Evolutionary conservation across 2,113 vertebrate genomes (phyloP).

Genomic region (Sialia sialis): DNA sequence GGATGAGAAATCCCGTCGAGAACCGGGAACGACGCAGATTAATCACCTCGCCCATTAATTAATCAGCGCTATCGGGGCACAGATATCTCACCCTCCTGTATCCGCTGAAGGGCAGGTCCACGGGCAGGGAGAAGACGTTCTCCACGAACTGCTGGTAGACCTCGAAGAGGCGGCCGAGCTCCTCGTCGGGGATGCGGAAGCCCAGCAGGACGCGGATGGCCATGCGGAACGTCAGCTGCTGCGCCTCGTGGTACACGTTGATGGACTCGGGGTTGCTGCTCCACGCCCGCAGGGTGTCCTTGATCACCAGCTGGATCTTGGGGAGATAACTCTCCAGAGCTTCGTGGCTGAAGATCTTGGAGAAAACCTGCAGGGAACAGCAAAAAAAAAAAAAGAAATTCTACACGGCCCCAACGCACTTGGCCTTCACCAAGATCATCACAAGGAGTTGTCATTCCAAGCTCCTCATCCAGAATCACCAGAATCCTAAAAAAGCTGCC

Average conservation of each 20-base stretch:
- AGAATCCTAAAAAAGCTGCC: no score
- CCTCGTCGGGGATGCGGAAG: constrained; percentile 90
- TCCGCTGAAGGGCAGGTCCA: constrained; percentile 94
- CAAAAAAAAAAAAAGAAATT: not conserved
- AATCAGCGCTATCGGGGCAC: rapidly evolving
- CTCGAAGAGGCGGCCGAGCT: constrained; percentile 85
- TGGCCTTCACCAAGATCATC: rapidly evolving
- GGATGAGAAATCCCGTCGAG: rapidly evolving
- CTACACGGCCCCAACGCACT: rapidly evolving
- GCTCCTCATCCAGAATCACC: no score
- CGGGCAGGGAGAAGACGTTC: constrained; percentile 94
- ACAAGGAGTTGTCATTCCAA: no score
- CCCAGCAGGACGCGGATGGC: constrained; percentile 93
- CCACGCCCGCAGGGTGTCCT: constrained; percentile 91
- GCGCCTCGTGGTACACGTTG: constrained; percentile 93
- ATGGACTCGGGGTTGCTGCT: constrained; percentile 90
- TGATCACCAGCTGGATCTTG: constrained; percentile 96
- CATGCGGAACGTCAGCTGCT: constrained; percentile 94
- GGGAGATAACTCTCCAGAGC: constrained; percentile 94
- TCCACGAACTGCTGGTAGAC: constrained; percentile 97
- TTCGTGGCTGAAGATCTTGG: constrained; percentile 96
- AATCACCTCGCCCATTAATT: rapidly evolving
- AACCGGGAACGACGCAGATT: rapidly evolving
- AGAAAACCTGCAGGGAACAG: constrained; percentile 80
- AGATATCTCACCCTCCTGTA: constrained; percentile 83